Evolutionary conservation across 1,140 invertebrate species (phyloP).

Genomic region (Caenorhabditis inopinata): DNA sequence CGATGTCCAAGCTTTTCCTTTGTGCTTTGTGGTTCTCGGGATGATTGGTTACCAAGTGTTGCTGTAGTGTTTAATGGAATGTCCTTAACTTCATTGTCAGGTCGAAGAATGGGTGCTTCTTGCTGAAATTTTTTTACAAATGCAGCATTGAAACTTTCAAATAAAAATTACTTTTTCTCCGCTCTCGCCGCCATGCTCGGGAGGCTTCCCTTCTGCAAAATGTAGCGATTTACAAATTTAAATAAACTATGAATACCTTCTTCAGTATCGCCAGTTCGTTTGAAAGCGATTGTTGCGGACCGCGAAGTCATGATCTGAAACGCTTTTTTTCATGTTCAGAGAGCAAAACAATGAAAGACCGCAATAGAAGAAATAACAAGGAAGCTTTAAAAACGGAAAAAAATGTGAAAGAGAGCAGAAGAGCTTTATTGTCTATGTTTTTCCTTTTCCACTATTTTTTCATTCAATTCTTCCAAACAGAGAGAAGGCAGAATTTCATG

Average conservation of each 20-base stretch:
- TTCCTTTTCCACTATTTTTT: background rate
- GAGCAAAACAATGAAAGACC: background rate
- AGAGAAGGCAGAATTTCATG: slow-evolving; percentile 5
- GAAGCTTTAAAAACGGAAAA: background rate
- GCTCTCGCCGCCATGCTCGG: background rate
- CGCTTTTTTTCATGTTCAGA: too few species aligned
- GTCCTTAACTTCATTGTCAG: slow-evolving; percentile 11
- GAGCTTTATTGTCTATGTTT: slow-evolving; percentile 20
- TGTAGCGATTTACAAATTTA: too few species aligned
- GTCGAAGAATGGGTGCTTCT: background rate
- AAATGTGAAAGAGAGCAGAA: slow-evolving; percentile 5
- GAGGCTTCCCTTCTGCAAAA: slow-evolving; percentile 14
- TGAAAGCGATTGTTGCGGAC: background rate
- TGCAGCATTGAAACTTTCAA: background rate
- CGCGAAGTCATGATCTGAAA: background rate
- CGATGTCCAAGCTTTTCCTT: slow-evolving; percentile 65
- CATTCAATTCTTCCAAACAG: slow-evolving; percentile 26
- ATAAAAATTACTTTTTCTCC: background rate
- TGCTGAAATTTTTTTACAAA: background rate
- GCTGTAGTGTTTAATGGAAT: background rate
- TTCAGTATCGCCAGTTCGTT: slow-evolving; percentile 10
- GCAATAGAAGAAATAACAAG: background rate
- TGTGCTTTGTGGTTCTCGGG: slow-evolving; percentile 49
- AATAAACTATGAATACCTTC: background rate
- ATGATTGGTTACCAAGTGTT: background rate